Evolutionary conservation across 1,140 invertebrate species (phyloP), one percentile per base, ranked within the genome.

Genomic region (Chelonus insularis): DNA sequence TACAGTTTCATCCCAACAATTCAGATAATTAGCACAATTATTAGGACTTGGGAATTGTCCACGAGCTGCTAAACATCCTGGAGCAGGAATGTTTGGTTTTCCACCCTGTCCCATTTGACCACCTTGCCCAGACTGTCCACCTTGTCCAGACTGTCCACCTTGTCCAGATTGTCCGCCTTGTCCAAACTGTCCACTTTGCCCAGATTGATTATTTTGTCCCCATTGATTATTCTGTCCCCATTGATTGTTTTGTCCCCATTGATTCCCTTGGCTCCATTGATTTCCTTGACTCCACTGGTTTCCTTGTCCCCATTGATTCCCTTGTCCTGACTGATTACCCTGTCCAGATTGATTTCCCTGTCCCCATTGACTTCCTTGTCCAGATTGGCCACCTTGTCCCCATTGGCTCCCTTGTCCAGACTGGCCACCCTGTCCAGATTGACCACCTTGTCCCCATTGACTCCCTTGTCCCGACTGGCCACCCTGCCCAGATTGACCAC

Each of bases 1-100:
- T 0, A 84, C 86, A 37, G 83, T 80, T 1, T 86, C 88, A 65
- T 89, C 87, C 88, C 88, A 90, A 62, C 88, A 90, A 69, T 89
- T 89, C 0, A 89, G 63, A 69, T 86, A 90, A 67, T 82, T 85
- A 18, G 82, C 83, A 68, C 88, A 89, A 7, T 81, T 80, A 7
- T 78, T 84, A 0, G 80, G 77, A 20, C 85, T 86, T 0, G 86
- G 82, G 60, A 88, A 88, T 68, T 88, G 86, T 18, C 87, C 85
- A 37, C 86, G 65, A 1, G 69, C 58, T 12, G 55, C 73, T 5
- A 73, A 62, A 39, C 79, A 80, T 5, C 78, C 76, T 7, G 64
- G 60, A 1, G 71, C 66, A 5, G 63, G 60, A n/a, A 51, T 47
- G 12, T 60, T 41, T 0, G 69, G 63, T 0, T 60, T 45, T 9